Conservation (phyloP, 2,888 invertebrate genomes). For the Phragmatobia fuliginosa region DNA sequence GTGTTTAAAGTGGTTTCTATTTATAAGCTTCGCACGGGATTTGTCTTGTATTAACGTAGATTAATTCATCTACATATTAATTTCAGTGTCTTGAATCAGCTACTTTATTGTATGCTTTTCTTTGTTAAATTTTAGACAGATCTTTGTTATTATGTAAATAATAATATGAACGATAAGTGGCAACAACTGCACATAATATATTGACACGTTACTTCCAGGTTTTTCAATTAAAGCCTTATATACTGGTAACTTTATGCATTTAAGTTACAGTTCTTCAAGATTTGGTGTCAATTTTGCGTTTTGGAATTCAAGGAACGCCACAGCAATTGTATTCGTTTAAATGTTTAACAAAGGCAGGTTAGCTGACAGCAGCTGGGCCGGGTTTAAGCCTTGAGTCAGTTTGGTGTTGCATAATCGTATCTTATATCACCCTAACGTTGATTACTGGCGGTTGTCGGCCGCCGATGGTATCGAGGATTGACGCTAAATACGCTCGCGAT, state of each 20-base stretch:
- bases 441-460: constrained; percentile 67
- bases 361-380: constrained; percentile 37
- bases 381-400: constrained; percentile 52
- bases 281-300: background rate
- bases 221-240: background rate
- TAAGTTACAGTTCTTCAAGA: background rate
- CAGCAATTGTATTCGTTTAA: constrained; percentile 1
- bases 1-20: background rate
- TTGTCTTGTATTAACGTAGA: background rate
- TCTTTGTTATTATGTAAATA: background rate
- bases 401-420: constrained; percentile 70
- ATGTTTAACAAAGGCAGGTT: constrained; percentile 17
- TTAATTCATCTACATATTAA: background rate
- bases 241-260: background rate
- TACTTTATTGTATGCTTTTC: background rate
- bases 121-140: background rate
- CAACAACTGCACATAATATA: background rate
- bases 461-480: constrained; percentile 83
- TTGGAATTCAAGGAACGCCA: background rate
- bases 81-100: background rate
- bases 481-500: constrained; percentile 83
- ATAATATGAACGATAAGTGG: too few species aligned
- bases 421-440: constrained; percentile 75
- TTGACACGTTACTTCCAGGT: background rate
- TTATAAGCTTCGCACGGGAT: background rate